These are phyloP conservation scores for Siderastrea siderea DNA, from an alignment of 92 coral and sea anemone genomes.

Conservation along the genomic window DNA sequence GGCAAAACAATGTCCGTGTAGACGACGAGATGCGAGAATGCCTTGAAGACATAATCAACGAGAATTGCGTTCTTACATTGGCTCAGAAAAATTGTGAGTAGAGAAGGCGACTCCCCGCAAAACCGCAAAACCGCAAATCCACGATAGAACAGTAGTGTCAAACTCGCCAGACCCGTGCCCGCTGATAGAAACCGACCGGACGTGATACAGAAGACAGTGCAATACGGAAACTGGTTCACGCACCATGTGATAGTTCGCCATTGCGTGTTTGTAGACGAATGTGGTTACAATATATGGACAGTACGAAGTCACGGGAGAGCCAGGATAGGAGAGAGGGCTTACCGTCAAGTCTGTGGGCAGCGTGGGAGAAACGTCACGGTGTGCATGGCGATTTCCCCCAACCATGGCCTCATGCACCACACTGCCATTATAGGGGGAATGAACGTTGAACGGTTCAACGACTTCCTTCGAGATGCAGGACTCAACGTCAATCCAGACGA, in stretches of 20 bases:
- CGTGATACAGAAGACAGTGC: constrained; percentile 32
- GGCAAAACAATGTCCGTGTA: constrained; percentile 69
- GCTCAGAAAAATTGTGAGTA: constrained; percentile 52
- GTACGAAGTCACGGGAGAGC: constrained; percentile 69
- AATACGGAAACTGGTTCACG: constrained; percentile 72
- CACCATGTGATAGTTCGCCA: constrained; percentile 36
- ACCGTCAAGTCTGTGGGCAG: constrained; percentile 70
- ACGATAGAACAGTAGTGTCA: constrained; percentile 60
- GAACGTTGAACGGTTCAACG: not conserved
- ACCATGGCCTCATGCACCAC: constrained; percentile 30
- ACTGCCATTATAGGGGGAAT: constrained; percentile 15
- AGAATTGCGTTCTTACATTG: constrained; percentile 65
- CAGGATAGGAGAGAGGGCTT: constrained; percentile 64
- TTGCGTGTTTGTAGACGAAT: constrained; percentile 49
- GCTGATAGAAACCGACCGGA: constrained; percentile 70
- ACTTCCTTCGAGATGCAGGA: not conserved
- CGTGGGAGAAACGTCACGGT: constrained; percentile 71
- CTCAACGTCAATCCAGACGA: not conserved
- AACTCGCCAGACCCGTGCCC: constrained; percentile 59
- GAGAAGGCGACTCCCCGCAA: constrained; percentile 57
- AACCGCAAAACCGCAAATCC: constrained; percentile 59
- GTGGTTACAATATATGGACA: constrained; percentile 73
- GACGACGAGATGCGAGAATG: constrained; percentile 72
- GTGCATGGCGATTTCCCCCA: constrained; percentile 30
- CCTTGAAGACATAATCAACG: constrained; percentile 68